Evolutionary conservation across 2,113 vertebrate genomes (phyloP).

Genomic region (Serilophus lunatus): DNA sequence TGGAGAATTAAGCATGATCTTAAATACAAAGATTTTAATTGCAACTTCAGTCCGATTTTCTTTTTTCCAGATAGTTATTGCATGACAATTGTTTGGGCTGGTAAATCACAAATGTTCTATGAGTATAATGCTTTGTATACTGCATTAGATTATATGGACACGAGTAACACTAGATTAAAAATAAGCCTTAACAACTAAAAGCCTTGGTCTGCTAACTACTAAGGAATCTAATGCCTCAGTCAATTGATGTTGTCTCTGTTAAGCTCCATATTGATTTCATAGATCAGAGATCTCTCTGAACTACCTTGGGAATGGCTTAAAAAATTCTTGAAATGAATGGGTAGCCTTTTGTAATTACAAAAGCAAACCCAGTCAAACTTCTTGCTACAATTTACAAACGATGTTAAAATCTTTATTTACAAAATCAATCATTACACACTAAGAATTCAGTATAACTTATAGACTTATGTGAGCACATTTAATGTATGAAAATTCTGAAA

Average conservation of each 20-base stretch:
- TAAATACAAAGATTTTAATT: background rate
- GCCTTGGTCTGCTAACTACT: background rate
- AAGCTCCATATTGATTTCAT: constrained; percentile 6
- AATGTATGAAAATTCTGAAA: background rate
- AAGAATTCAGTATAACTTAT: background rate
- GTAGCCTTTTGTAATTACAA: constrained; percentile 17
- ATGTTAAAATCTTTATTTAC: constrained; percentile 9
- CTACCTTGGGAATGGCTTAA: background rate
- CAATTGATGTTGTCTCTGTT: background rate
- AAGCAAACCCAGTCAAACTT: constrained; percentile 7
- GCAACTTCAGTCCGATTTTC: background rate
- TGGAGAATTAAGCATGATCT: background rate
- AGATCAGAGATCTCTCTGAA: constrained; percentile 4
- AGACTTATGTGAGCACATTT: background rate
- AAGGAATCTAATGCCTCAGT: background rate
- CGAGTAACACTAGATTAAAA: background rate
- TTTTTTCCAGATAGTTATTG: background rate
- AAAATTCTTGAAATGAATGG: background rate
- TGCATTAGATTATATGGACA: background rate
- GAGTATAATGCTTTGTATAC: background rate
- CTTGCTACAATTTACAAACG: background rate
- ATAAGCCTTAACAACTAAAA: background rate
- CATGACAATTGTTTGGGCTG: background rate
- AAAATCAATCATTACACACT: background rate
- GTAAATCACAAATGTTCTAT: background rate